Conservation (phyloP, 2,888 invertebrate genomes). For the Phalangium opilio region DNA sequence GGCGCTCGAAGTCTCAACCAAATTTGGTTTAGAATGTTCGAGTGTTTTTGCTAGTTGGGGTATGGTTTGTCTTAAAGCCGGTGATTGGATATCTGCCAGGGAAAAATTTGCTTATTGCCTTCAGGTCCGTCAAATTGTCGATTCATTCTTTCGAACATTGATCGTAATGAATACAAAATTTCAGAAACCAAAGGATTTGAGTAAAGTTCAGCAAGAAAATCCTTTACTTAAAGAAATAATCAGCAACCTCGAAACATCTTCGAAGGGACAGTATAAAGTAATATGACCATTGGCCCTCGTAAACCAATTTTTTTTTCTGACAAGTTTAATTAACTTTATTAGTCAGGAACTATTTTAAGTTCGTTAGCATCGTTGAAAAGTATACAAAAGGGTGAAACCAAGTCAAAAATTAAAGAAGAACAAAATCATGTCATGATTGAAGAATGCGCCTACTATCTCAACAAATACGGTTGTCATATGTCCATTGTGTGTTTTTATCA, state of each 20-base stretch:
- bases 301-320: no score
- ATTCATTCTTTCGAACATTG: not conserved
- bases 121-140: slow-evolving; percentile 18
- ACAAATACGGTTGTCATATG: slow-evolving; percentile 50
- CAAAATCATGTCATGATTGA: slow-evolving; percentile 28
- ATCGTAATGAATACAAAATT: not conserved
- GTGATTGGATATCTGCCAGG: slow-evolving; percentile 58
- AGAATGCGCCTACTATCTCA: slow-evolving; percentile 67
- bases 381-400: slow-evolving; percentile 9
- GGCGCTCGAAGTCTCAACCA: slow-evolving; percentile 58
- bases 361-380: slow-evolving; percentile 9
- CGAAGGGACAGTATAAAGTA: no score
- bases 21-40: slow-evolving; percentile 55
- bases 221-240: slow-evolving; percentile 12
- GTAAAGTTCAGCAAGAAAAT: slow-evolving; percentile 10
- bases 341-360: slow-evolving; percentile 11
- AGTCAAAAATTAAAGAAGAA: not conserved
- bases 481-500: slow-evolving; percentile 12
- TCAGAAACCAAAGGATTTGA: slow-evolving; percentile 8
- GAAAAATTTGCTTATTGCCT: slow-evolving; percentile 51
- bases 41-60: slow-evolving; percentile 80
- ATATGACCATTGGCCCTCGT: no score
- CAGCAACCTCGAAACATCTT: slow-evolving; percentile 9
- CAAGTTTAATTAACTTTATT: not conserved
- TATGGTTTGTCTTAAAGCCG: slow-evolving; percentile 59